phyloP scores from a whole-genome alignment of 2,888 invertebrate species.

The Petrolisthes cinctipes region DNA sequence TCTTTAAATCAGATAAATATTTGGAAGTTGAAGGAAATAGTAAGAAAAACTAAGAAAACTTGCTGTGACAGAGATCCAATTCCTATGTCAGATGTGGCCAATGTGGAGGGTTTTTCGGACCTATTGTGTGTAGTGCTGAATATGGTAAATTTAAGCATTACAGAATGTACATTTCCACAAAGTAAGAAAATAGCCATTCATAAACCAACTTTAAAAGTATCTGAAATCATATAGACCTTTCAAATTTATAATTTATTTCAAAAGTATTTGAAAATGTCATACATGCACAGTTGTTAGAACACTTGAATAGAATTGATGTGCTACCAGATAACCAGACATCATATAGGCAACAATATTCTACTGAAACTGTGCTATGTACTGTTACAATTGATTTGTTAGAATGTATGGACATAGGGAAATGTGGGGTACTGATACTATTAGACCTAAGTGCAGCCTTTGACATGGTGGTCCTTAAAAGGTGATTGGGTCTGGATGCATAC shows the following conservation, averaged over 20 bases:
- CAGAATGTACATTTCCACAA: conserved; percentile 5
- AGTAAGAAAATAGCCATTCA: background rate
- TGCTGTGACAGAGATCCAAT: background rate
- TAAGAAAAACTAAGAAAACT: background rate
- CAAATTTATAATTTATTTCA: background rate
- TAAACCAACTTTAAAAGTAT: conserved; percentile 1
- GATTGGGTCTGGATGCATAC: too few species aligned
- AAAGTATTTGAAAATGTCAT: conserved; percentile 8
- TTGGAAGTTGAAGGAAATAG: too few species aligned
- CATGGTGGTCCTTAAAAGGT: conserved; percentile 15
- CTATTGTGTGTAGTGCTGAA: background rate
- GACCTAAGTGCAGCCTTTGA: conserved; percentile 22
- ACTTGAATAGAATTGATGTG: background rate
- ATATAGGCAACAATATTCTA: conserved; percentile 5
- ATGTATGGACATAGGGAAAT: background rate
- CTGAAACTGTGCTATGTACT: conserved; percentile 1
- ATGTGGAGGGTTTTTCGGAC: background rate
- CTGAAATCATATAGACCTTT: background rate
- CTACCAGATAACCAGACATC: background rate
- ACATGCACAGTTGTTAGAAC: background rate
- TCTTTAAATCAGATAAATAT: too few species aligned
- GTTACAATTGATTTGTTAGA: background rate
- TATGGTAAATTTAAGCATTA: conserved; percentile 14
- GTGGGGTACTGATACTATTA: background rate
- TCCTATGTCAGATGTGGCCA: background rate